Evolutionary conservation across 2,888 invertebrate species (phyloP), one percentile per base, ranked within the genome.

Genomic region (Andricus quercusramuli): DNA sequence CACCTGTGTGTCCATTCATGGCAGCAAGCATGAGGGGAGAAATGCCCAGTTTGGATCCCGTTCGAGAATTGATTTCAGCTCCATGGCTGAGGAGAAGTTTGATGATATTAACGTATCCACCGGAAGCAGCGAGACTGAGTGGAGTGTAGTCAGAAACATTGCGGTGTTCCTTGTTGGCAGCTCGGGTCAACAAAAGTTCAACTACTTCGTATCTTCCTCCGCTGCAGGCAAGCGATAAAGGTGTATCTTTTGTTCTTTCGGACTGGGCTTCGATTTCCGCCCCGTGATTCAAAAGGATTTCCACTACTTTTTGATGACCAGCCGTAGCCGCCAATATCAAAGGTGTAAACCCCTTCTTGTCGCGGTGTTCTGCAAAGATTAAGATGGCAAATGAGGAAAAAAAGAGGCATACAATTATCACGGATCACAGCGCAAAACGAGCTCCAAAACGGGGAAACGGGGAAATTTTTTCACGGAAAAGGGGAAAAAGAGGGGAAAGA

Each of bases 101-200:
- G 89, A 99, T 99, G 90, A 99, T 99, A 93, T 99, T 99, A 79
- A 99, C 99, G 93, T 99, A 99, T 32, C 99, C 99, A 56, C 99
- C 99, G 51, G 98, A 99, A 20, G 99, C 99, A 29, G 99, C 99
- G 84, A 99, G 94, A 91, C 99, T 99, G n/a, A 99, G 94, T 1
- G 99, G 99, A 15, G 99, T 99, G 92, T 99, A 99, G 93, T 99
- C 99, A 37, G 99, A 99, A 22, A 99, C 99, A 93, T 99, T 99
- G 79, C 99, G 96, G 93, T 99, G 99, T 92, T 98, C 98, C 93
- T 99, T 99, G 94, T 99, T 99, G 78, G 99, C 98, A 85, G 97
- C 97, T 83, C 97, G 95, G 85, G 95, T 96, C 78, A 99, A 94
- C 83, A 99, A 94, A 78, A 99, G 93, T 90, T 99, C 99, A 2